Percentiles rank a stretch among this genome's conserved stretches.
Evolutionary conservation across 2,888 invertebrate species (phyloP).

Genomic region (Chymomyza procnemis): DNA sequence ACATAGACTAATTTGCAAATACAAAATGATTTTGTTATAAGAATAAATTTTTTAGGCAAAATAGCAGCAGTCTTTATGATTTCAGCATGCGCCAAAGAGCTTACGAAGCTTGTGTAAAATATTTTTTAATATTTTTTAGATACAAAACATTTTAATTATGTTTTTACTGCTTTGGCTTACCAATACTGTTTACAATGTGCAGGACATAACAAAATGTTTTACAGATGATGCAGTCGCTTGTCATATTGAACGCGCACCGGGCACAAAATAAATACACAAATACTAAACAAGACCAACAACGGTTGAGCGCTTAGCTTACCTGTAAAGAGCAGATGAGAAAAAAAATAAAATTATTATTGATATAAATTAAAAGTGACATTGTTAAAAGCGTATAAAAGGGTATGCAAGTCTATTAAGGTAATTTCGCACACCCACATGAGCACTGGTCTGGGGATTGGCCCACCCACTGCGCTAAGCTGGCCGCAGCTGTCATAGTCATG

Average conservation of each 20-base stretch:
- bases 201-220: not conserved
- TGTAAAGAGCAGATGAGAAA: slow-evolving; percentile 36
- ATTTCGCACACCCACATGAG: slow-evolving; percentile 16
- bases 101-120: too few relatives aligned
- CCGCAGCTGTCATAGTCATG: not conserved
- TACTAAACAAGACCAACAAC: slow-evolving; percentile 8
- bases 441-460: slow-evolving; percentile 9
- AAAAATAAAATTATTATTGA: slow-evolving; percentile 9
- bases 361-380: slow-evolving; percentile 21
- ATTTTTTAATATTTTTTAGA: too few relatives aligned
- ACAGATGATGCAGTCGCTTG: not conserved
- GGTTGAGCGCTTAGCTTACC: slow-evolving; percentile 49
- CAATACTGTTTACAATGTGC: not conserved
- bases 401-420: slow-evolving; percentile 22
- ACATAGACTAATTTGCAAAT: too few relatives aligned
- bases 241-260: not conserved
- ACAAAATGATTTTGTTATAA: too few relatives aligned
- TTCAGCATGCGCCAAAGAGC: too few relatives aligned
- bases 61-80: too few relatives aligned
- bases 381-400: slow-evolving; percentile 1
- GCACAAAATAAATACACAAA: slow-evolving; percentile 6
- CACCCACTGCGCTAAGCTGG: slow-evolving; percentile 36
- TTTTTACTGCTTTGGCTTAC: not conserved
- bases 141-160: not conserved
- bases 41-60: too few relatives aligned